Evolutionary conservation across 2,888 invertebrate species (phyloP), one percentile per base, ranked within the genome.

Genomic region (Calephelis perditalis): DNA sequence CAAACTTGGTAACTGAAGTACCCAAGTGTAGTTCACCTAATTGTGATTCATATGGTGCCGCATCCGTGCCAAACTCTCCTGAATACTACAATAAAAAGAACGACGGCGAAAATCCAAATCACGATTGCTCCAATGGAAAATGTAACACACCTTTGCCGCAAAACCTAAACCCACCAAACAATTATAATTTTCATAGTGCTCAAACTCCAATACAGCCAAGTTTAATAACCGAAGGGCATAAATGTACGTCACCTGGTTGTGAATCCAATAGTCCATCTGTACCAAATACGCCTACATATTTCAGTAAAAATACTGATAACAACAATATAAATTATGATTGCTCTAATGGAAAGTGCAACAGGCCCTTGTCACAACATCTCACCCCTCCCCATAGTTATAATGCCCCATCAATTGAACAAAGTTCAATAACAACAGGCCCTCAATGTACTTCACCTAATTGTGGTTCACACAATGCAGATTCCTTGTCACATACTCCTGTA

Each of bases 401-500:
- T 54, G 11, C 35, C 36, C 10, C 36, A 10, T 56, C 44, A 58
- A 35, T 46, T 35, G 47, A 36, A 46, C 49, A 7, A 45, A n/a
- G 26, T 49, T 54, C 54, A 35, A 9, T 36, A 7, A 35, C 36
- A 36, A 11, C 43, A 36, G 36, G 15, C 35, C n/a, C 58, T 43
- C 57, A 63, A 11, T 66, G 63, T 49, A 46, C 61, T 36, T 62
- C 62, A 5, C 54, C 63, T 2, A 62, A 59, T n/a, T 62, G 68
- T 54, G 63, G 63, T 55, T 56, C 57, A n/a, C 64, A 54, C 36
- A n/a, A 54, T 7, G 7, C 36, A 36, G 36, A 11, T 35, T 54
- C 54, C 1, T 54, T 36, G 7, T 3, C 11, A 35, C 35, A 54
- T 36, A 54, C 54, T 35, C 36, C 36, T n/a, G 35, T 36, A n/a